Conservation (phyloP, 2,888 invertebrate species). For the Melinopterus prodromus region DNA sequence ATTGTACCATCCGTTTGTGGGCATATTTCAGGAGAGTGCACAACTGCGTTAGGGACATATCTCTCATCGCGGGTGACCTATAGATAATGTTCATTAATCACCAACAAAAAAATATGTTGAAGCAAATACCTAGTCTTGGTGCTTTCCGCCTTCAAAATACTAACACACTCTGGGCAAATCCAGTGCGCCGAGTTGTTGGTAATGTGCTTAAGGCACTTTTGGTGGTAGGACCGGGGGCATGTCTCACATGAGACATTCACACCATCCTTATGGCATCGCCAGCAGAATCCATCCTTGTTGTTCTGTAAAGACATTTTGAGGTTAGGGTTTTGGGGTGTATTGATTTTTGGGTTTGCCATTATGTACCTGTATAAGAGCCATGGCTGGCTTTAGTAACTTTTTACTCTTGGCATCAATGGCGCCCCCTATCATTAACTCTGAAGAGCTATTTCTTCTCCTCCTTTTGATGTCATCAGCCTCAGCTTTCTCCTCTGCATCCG, state of each 20-base stretch:
- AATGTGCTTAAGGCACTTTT: conserved; percentile 72
- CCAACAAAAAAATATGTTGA: background rate
- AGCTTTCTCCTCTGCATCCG: conserved; percentile 55
- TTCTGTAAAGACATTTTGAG: conserved; percentile 52
- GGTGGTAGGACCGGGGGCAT: conserved; percentile 87
- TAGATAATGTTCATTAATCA: conserved; percentile 44
- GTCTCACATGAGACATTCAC: conserved; percentile 75
- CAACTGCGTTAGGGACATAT: conserved; percentile 76
- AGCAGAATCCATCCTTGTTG: conserved; percentile 83
- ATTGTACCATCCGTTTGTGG: conserved; percentile 79
- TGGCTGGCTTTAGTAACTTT: conserved; percentile 42
- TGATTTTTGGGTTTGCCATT: conserved; percentile 9
- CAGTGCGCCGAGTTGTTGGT: conserved; percentile 68
- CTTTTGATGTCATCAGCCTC: conserved; percentile 51
- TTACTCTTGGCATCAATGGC: conserved; percentile 44
- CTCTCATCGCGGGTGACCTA: conserved; percentile 76
- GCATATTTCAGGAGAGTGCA: conserved; percentile 82
- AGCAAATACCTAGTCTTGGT: conserved; percentile 69
- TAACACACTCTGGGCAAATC: conserved; percentile 89
- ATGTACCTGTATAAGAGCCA: conserved; percentile 44
- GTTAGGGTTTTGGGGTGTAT: conserved; percentile 12
- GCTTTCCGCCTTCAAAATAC: conserved; percentile 76
- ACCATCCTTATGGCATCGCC: conserved; percentile 85
- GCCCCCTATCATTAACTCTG: conserved; percentile 43
- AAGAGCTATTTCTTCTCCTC: conserved; percentile 49